A percentile compares a stretch with the other conserved stretches of the same genome.
Evolutionary conservation across 2,113 vertebrate genomes (phyloP).

Genomic region (Catharus bicknelli): DNA sequence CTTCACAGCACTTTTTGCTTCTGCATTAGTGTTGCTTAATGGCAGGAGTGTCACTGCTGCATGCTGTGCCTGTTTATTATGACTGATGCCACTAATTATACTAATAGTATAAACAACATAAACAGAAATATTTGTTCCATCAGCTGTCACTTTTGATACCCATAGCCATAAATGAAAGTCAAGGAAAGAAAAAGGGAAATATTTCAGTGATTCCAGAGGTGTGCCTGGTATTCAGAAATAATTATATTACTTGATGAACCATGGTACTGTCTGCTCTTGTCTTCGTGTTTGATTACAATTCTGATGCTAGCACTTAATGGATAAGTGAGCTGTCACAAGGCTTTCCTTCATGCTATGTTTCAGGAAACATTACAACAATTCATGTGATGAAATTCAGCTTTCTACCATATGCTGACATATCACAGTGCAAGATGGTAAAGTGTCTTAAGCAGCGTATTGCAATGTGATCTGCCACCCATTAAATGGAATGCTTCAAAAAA

Average conservation of each 20-base stretch:
- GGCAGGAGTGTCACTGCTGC: background rate
- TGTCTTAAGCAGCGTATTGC: background rate
- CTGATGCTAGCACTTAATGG: background rate
- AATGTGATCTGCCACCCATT: conserved; percentile 33
- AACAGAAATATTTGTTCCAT: conserved; percentile 12
- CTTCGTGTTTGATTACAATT: conserved; percentile 5
- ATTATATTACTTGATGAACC: conserved; percentile 7
- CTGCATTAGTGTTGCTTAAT: background rate
- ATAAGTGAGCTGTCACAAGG: conserved; percentile 1
- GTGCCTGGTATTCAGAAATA: conserved; percentile 4
- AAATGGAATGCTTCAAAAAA: conserved; percentile 47
- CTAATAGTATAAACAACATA: conserved; percentile 20
- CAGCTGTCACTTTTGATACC: conserved; percentile 26
- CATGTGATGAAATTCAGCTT: conserved; percentile 4
- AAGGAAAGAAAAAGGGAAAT: background rate
- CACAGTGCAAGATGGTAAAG: conserved; percentile 33
- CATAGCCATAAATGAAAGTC: conserved; percentile 12
- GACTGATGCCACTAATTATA: conserved; percentile 37
- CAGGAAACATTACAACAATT: background rate
- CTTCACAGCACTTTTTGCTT: background rate
- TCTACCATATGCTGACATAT: conserved; percentile 52
- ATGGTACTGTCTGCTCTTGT: background rate
- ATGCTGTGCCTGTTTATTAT: conserved; percentile 3
- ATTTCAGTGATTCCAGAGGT: conserved; percentile 1
- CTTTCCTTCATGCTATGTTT: conserved; percentile 10